These are phyloP conservation scores for Craseonycteris thonglongyai DNA, from an alignment of 2,113 vertebrate genomes.

Conservation along the genomic window DNA sequence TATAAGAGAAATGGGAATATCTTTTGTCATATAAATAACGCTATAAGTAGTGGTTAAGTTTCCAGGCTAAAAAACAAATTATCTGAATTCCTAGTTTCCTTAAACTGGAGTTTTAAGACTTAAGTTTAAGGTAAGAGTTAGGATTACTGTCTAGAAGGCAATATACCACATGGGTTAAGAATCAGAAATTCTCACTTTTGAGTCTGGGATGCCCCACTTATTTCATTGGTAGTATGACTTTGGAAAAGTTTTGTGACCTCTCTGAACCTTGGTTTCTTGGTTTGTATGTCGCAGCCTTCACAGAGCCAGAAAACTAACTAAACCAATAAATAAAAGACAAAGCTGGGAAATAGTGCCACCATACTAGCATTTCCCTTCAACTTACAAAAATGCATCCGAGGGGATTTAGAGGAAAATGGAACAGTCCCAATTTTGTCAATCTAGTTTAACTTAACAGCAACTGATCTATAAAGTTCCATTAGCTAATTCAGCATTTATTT, in stretches of 20 bases:
- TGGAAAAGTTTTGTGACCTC: background rate
- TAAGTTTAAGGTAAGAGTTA: background rate
- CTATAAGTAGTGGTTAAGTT: background rate
- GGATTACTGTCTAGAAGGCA: background rate
- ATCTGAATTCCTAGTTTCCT: background rate
- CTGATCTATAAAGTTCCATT: background rate
- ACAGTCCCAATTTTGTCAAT: background rate
- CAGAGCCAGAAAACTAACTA: background rate
- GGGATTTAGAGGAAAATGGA: background rate
- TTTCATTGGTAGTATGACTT: background rate
- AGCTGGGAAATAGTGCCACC: background rate
- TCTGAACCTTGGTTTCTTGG: background rate
- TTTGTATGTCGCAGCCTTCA: background rate
- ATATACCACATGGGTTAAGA: background rate
- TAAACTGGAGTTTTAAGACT: background rate
- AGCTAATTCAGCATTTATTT: background rate
- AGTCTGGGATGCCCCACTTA: background rate
- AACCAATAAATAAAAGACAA: background rate
- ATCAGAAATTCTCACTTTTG: background rate
- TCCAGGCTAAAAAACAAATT: background rate
- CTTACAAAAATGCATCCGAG: background rate
- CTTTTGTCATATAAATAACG: background rate
- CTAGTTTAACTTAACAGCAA: background rate
- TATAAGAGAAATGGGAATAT: background rate
- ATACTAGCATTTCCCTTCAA: background rate